Base-by-base conservation (phyloP, 2,888 invertebrate species). In the Nemapogon koenigi region DNA sequence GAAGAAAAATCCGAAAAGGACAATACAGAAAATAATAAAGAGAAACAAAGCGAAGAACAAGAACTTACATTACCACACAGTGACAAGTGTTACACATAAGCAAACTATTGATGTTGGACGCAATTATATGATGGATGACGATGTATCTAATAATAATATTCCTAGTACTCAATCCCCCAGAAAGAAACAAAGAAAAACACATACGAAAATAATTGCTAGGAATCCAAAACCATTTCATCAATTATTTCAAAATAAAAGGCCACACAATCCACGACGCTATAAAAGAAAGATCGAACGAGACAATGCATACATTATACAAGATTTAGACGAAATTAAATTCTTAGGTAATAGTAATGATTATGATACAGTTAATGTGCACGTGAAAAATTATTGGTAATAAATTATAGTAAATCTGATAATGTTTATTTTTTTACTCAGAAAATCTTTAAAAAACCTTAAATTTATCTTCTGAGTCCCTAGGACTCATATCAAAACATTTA, bases 21-120 rank as follows among this genome's bases (percentile, higher is more conserved):
- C 66, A 2, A 59, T 72, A 22, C 76, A 76, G 48, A 76, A 72
- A 50, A 75, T 76, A 4, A 75, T 75, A 46, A 75, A 66, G 44
- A 70, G 65, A 45, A 64, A 61, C 3, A 58, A 43, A 37, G 45
- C 50, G 0, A 67, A 55, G n/a, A 62, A 52, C 37, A 71, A 60
- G 40, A 32, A 19, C 7, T n/a, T n/a, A n/a, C n/a, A n/a, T n/a
- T n/a, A n/a, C n/a, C n/a, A n/a, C n/a, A n/a, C n/a, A n/a, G n/a
- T n/a, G n/a, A n/a, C n/a, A n/a, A n/a, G n/a, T n/a, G n/a, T n/a
- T n/a, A n/a, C n/a, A n/a, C n/a, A n/a, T n/a, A n/a, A n/a, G n/a
- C n/a, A n/a, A n/a, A n/a, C n/a, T n/a, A n/a, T n/a, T n/a, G n/a
- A n/a, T n/a, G n/a, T n/a, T n/a, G n/a, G n/a, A n/a, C n/a, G n/a